Evolutionary conservation across 2,113 vertebrate species (phyloP), one percentile per base, ranked within the genome.

Genomic region (Vidua chalybeata): DNA sequence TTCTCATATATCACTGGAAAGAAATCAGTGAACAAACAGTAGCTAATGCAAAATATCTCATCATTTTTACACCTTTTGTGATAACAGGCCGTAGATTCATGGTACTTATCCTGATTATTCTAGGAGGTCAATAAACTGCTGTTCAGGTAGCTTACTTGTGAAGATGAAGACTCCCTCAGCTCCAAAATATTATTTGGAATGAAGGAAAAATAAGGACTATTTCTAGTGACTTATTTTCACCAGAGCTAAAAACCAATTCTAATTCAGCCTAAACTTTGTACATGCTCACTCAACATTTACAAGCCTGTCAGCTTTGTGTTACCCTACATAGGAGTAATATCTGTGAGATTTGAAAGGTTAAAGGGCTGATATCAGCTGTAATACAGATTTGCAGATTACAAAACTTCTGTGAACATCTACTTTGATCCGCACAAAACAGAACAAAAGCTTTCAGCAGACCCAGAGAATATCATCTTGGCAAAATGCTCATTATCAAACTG

Each of bases 331-430:
- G 72, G 61, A 94, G 52, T 74, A 63, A 11, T 69, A 86, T 90
- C 88, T 84, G 56, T 81, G 82, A 95, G 92, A 93, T 88, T 16
- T 90, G 75, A 80, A 86, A 96, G 94, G 94, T 95, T 83, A 93
- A 94, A 94, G 87, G 82, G 85, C 79, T 91, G 76, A 16, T 88
- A 96, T 80, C 78, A 86, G 82, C 71, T 90, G 59, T 93, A 95
- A 88, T 71, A 84, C 89, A 96, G 96, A 96, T 95, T 94, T 95
- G 31, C 79, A 93, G 93, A 95, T 96, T 97, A 95, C 24, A 94
- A 84, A 94, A 73, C 71, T 68, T 59, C 58, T 86, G 75, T 71
- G 74, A 93, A 73, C 93, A 91, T 85, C 62, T 77, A 69, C 71
- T 93, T 28, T 83, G 82, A 95, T 90, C 51, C 0, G 1, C 79